Conservation (phyloP, 2,888 invertebrate species). For the Trachelus tabidus region DNA sequence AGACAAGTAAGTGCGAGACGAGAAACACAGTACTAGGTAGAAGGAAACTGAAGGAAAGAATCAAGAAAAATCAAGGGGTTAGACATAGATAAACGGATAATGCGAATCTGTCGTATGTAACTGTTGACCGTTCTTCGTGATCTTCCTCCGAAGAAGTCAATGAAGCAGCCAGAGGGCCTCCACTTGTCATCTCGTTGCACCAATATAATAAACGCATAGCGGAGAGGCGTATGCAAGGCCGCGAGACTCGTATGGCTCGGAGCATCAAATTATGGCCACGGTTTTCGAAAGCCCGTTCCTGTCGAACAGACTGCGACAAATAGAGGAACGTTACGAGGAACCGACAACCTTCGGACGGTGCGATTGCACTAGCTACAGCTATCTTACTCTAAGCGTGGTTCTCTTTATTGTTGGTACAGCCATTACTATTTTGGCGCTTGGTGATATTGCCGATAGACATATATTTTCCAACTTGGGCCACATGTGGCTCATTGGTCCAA, state of each 20-base stretch:
- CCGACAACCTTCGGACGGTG: conserved; percentile 72
- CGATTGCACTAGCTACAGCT: conserved; percentile 76
- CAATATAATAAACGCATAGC: too few species aligned
- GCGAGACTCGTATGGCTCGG: conserved; percentile 32
- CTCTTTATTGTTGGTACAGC: conserved; percentile 74
- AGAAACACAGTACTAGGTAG: too few species aligned
- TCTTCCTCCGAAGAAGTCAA: too few species aligned
- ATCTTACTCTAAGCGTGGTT: conserved; percentile 73
- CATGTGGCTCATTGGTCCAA: conserved; percentile 77
- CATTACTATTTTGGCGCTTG: conserved; percentile 74
- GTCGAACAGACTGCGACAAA: conserved; percentile 72
- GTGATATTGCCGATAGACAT: conserved; percentile 71
- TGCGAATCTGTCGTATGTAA: too few species aligned
- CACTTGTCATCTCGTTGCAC: too few species aligned
- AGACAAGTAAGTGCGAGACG: too few species aligned
- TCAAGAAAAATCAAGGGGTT: too few species aligned
- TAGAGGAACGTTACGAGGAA: conserved; percentile 72
- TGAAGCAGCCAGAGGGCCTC: too few species aligned
- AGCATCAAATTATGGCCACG: conserved; percentile 70
- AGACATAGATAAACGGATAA: too few species aligned
- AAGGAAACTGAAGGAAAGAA: too few species aligned
- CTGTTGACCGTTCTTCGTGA: too few species aligned
- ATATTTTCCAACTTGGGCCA: conserved; percentile 73
- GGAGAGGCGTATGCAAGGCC: neutral
- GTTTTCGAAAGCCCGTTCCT: conserved; percentile 74